Conservation (phyloP, 2,888 invertebrate genomes). For the Thecophora atra region DNA sequence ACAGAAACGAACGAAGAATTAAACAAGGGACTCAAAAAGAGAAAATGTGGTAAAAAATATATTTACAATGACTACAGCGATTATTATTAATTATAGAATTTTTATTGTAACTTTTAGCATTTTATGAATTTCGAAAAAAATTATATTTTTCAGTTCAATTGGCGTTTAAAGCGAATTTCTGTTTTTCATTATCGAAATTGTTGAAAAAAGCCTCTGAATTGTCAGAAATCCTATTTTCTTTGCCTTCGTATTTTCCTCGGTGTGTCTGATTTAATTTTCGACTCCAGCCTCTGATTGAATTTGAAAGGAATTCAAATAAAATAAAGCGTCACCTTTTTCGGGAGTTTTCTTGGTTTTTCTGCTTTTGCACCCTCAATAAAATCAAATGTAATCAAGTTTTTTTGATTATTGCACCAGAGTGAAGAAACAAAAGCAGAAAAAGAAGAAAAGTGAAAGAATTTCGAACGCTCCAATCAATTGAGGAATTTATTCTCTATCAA, state of each 20-base stretch:
- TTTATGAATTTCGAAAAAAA: background rate
- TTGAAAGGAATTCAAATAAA: background rate
- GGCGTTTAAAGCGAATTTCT: no score
- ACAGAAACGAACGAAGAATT: no score
- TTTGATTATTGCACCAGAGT: background rate
- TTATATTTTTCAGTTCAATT: no score
- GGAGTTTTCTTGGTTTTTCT: background rate
- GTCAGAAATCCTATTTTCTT: no score
- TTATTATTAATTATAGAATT: background rate
- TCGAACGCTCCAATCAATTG: conserved; percentile 18
- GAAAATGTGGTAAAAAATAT: no score
- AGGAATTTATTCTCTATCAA: conserved; percentile 15
- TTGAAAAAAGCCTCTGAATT: background rate
- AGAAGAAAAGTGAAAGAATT: conserved; percentile 5
- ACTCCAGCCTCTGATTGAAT: no score
- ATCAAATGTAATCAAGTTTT: conserved; percentile 18
- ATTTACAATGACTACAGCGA: no score
- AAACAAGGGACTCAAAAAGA: conserved; percentile 1
- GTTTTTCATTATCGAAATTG: no score
- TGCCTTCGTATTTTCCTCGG: no score
- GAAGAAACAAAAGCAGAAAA: background rate
- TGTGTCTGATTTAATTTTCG: no score
- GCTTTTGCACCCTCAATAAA: background rate
- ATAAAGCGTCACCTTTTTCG: background rate
- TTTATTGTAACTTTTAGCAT: background rate